These are phyloP conservation scores for Glaucopsyche alexis DNA, from an alignment of 2,888 invertebrate species.

Conservation along the genomic window DNA sequence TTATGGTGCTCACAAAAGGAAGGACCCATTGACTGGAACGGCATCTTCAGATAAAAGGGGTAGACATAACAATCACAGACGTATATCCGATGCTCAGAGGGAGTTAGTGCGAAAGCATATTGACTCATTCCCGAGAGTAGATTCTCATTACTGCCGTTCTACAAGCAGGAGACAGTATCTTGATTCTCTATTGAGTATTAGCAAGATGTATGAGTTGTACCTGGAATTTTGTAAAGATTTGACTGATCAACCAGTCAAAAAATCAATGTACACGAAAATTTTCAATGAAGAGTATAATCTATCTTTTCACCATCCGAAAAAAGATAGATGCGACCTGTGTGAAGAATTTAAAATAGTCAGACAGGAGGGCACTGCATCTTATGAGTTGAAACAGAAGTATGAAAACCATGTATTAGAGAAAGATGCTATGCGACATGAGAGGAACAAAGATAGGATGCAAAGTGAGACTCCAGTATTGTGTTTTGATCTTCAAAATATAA, in stretches of 20 bases:
- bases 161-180: no score
- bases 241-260: neutral
- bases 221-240: neutral
- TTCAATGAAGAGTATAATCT: neutral
- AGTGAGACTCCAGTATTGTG: slow-evolving; percentile 33
- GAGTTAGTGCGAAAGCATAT: neutral
- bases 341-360: no score
- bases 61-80: no score
- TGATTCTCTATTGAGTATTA: slow-evolving; percentile 1
- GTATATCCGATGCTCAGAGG: no score
- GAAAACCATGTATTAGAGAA: no score
- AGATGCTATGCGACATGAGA: no score
- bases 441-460: no score
- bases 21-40: no score
- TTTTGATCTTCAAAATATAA: slow-evolving; percentile 41
- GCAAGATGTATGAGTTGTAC: neutral
- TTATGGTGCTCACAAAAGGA: slow-evolving; percentile 1
- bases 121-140: neutral
- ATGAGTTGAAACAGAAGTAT: no score
- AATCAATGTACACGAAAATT: neutral
- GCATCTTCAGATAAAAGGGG: no score
- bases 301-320: slow-evolving; percentile 15
- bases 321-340: slow-evolving; percentile 28
- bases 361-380: no score
- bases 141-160: slow-evolving; percentile 1